These are phyloP conservation scores for Centropyge bicolor DNA, from an alignment of 2,797 vertebrate species.

Conservation along the genomic window DNA sequence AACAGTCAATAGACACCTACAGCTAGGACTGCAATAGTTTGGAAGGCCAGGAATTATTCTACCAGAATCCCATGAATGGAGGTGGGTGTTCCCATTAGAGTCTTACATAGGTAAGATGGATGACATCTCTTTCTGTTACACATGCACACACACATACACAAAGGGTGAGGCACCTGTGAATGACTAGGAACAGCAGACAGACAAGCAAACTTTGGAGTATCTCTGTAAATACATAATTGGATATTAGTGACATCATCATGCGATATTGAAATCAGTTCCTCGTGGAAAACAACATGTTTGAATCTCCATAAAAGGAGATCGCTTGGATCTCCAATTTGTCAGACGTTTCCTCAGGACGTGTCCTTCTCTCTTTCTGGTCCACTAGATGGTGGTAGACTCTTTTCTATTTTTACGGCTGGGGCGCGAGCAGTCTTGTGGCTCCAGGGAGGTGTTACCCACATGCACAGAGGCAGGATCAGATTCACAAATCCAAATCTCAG, in stretches of 20 bases:
- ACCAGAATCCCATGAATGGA: slow-evolving; percentile 61
- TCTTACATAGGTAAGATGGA: slow-evolving; percentile 57
- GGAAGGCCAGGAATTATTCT: slow-evolving; percentile 70
- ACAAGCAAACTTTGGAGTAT: slow-evolving; percentile 86
- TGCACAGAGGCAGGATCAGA: slow-evolving; percentile 59
- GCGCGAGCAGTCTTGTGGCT: slow-evolving; percentile 35
- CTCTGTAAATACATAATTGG: slow-evolving; percentile 83
- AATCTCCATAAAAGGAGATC: slow-evolving; percentile 31
- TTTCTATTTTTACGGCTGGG: slow-evolving; percentile 33
- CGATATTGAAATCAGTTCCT: slow-evolving; percentile 83
- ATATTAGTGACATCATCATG: slow-evolving; percentile 88
- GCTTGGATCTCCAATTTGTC: slow-evolving; percentile 24
- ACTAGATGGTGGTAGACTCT: slow-evolving; percentile 68
- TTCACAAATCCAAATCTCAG: slow-evolving; percentile 52
- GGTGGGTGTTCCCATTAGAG: slow-evolving; percentile 43
- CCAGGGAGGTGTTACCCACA: slow-evolving; percentile 54
- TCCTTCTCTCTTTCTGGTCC: slow-evolving; percentile 55
- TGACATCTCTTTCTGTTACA: slow-evolving; percentile 68
- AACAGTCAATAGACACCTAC: slow-evolving; percentile 78
- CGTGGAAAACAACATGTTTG: slow-evolving; percentile 59
- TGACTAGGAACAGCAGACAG: slow-evolving; percentile 80
- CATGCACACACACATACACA: slow-evolving; percentile 73
- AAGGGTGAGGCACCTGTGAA: slow-evolving; percentile 84
- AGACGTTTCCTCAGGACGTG: slow-evolving; percentile 44
- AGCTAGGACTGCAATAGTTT: slow-evolving; percentile 73